Percentiles rank a stretch among this genome's conserved stretches.
Evolutionary conservation across 2,888 invertebrate genomes (phyloP).

Genomic region (Amphiduros pacificus): DNA sequence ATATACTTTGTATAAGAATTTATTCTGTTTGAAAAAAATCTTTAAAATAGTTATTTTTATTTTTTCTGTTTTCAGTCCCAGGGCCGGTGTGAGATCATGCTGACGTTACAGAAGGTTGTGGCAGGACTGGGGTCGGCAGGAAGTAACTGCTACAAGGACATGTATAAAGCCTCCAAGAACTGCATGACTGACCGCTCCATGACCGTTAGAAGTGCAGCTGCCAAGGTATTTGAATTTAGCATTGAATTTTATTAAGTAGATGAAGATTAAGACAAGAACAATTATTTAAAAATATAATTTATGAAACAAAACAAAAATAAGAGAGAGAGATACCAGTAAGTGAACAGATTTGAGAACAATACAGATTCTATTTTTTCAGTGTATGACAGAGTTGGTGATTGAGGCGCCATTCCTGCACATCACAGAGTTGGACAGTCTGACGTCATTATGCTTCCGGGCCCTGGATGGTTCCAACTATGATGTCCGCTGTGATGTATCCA

Average conservation of each 20-base stretch:
- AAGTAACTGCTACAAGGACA: slow-evolving; percentile 65
- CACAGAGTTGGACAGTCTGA: slow-evolving; percentile 85
- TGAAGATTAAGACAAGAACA: too few species aligned
- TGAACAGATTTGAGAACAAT: background rate
- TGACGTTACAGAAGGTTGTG: slow-evolving; percentile 88
- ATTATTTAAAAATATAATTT: background rate
- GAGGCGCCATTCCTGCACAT: slow-evolving; percentile 81
- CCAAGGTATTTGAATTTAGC: slow-evolving; percentile 64
- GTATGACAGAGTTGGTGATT: slow-evolving; percentile 84
- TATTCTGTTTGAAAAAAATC: too few species aligned
- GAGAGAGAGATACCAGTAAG: background rate
- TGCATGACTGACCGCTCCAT: slow-evolving; percentile 88
- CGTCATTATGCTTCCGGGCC: slow-evolving; percentile 87
- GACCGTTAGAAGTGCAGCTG: slow-evolving; percentile 90
- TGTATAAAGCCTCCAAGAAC: slow-evolving; percentile 73
- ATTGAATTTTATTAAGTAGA: background rate
- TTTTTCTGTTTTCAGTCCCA: slow-evolving; percentile 69
- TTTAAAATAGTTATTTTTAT: too few species aligned
- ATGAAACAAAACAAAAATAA: background rate
- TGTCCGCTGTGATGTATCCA: slow-evolving; percentile 87
- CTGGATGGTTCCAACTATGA: slow-evolving; percentile 91
- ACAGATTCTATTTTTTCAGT: slow-evolving; percentile 64
- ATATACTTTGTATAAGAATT: too few species aligned
- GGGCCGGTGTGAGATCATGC: slow-evolving; percentile 94
- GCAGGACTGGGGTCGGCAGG: slow-evolving; percentile 95